A percentile compares a stretch with the other conserved stretches of the same genome.
Conservation (phyloP, 2,888 invertebrate species). For the Sacculina carcini region DNA sequence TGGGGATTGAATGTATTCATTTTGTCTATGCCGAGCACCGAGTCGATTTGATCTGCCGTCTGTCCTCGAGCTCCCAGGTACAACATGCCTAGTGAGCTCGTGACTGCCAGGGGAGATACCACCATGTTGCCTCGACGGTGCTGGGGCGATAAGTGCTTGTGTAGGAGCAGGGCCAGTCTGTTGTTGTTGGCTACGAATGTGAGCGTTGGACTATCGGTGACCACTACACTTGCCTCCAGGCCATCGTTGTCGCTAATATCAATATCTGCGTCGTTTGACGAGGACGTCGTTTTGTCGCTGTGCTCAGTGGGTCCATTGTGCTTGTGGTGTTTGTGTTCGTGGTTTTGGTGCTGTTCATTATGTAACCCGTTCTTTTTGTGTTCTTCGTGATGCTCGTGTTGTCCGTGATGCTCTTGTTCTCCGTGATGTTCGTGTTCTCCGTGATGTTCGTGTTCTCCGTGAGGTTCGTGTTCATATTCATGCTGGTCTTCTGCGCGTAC, state of each 20-base stretch:
- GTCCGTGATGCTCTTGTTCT: slow-evolving; percentile 7
- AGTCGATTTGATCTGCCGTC: slow-evolving; percentile 73
- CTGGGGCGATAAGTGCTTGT: slow-evolving; percentile 8
- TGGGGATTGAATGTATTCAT: slow-evolving; percentile 76
- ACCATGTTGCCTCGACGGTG: slow-evolving; percentile 20
- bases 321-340: not conserved
- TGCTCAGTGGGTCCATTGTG: not conserved
- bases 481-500: slow-evolving; percentile 1
- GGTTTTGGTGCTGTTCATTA: not conserved
- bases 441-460: not conserved
- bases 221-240: not conserved
- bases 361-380: slow-evolving; percentile 1
- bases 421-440: slow-evolving; percentile 7
- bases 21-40: slow-evolving; percentile 52
- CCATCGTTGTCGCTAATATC: no score
- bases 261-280: no score
- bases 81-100: slow-evolving; percentile 23
- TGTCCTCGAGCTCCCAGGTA: slow-evolving; percentile 24
- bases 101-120: slow-evolving; percentile 25
- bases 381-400: slow-evolving; percentile 9
- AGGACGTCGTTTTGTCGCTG: no score
- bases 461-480: not conserved
- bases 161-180: slow-evolving; percentile 5
- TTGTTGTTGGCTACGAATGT: not conserved
- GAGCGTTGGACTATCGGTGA: not conserved